Evolutionary conservation across 1,140 invertebrate species (phyloP).

Genomic region (Trachymyrmex cornetzi): DNA sequence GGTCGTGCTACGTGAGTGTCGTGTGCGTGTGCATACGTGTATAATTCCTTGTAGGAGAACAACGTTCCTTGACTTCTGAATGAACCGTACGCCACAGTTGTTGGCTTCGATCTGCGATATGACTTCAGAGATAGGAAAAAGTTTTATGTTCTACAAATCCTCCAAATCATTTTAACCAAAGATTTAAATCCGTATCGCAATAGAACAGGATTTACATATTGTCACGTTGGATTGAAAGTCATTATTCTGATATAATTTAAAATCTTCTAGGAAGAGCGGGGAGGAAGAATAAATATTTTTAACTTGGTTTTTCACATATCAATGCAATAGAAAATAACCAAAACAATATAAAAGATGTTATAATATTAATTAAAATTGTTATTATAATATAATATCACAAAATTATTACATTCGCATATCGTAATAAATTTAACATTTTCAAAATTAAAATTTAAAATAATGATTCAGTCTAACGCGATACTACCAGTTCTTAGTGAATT

Average conservation of each 20-base stretch:
- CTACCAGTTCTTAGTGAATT: not conserved
- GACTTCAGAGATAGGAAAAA: not conserved
- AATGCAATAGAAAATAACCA: not conserved
- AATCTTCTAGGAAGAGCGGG: too few species aligned
- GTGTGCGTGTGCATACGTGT: constrained; percentile 59
- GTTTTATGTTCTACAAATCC: not conserved
- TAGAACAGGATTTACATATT: not conserved
- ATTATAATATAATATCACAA: not conserved
- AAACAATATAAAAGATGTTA: not conserved
- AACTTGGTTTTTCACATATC: not conserved
- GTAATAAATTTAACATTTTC: not conserved
- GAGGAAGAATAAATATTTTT: not conserved
- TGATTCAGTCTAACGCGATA: constrained; percentile 15
- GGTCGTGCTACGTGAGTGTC: constrained; percentile 74
- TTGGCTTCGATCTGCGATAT: not conserved
- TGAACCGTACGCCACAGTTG: constrained; percentile 40
- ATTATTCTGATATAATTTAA: not conserved
- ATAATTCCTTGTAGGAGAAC: constrained; percentile 72
- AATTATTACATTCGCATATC: not conserved
- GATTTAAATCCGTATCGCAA: not conserved
- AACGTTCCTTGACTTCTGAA: constrained; percentile 71
- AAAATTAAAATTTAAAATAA: not conserved
- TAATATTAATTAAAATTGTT: not conserved
- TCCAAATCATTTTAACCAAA: not conserved
- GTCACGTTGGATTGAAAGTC: not conserved